Evolutionary conservation across 92 coral and sea anemone genomes (phyloP).

Genomic region (Parazoanthus atlanticus): DNA sequence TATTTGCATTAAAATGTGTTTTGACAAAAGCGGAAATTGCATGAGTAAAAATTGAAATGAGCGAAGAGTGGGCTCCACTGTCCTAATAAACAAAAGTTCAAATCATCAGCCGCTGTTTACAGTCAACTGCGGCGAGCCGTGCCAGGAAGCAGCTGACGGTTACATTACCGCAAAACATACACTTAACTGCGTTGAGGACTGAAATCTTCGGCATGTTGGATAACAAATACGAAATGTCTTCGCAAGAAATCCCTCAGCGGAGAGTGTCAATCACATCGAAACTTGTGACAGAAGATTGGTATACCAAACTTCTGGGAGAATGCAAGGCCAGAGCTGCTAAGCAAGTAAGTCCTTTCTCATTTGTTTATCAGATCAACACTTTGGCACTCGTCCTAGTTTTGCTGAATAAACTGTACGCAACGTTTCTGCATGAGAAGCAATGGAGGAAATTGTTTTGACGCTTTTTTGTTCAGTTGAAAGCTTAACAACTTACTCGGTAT

Average conservation of each 20-base stretch:
- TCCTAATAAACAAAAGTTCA: neutral
- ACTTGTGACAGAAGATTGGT: conserved; percentile 31
- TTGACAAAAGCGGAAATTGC: conserved; percentile 10
- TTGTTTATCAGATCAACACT: neutral
- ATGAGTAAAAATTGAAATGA: neutral
- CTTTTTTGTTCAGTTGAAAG: neutral
- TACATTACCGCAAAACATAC: neutral
- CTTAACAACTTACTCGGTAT: neutral
- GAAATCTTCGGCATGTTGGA: conserved; percentile 13
- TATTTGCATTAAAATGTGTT: conserved; percentile 36
- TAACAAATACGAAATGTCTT: conserved; percentile 18
- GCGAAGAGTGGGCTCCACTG: neutral
- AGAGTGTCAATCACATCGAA: conserved; percentile 15
- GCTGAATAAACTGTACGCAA: neutral
- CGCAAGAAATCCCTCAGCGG: conserved; percentile 16
- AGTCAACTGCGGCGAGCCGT: neutral
- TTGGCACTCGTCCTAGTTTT: neutral
- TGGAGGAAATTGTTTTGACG: neutral
- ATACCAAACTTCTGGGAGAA: conserved; percentile 10
- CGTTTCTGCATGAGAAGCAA: neutral
- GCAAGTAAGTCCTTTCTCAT: neutral
- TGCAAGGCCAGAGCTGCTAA: conserved; percentile 39
- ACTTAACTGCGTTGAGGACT: neutral
- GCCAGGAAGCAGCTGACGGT: neutral
- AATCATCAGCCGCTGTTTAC: neutral